phyloP scores from a whole-genome alignment of 53 echinoderm and acorn worm species.

The Holothuria scabra region DNA sequence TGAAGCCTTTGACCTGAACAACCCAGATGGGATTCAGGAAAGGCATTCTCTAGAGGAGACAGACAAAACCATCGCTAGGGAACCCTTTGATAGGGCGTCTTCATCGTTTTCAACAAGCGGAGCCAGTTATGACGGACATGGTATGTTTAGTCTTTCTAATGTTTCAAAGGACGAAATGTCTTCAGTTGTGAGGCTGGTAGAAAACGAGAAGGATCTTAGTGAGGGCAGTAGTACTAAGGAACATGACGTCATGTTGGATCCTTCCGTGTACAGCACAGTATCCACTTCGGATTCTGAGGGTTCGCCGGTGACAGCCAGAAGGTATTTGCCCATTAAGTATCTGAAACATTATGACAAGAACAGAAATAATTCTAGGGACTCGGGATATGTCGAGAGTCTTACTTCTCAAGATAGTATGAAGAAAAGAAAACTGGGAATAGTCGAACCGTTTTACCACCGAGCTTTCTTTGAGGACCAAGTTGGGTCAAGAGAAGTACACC shows the following conservation, averaged over 20 bases:
- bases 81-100: too few relatives aligned
- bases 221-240: conserved; percentile 29
- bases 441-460: conserved; percentile 16
- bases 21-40: conserved; percentile 8
- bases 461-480: conserved; percentile 7
- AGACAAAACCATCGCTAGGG: neutral
- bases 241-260: conserved; percentile 7
- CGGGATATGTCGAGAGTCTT: conserved; percentile 33
- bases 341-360: conserved; percentile 17
- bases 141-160: neutral
- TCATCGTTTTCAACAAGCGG: too few relatives aligned
- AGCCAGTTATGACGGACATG: neutral
- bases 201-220: conserved; percentile 14
- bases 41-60: neutral
- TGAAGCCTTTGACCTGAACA: conserved; percentile 19
- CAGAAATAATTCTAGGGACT: conserved; percentile 38
- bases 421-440: conserved; percentile 46
- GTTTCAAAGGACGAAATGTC: neutral
- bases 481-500: neutral
- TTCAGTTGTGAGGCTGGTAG: neutral
- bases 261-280: neutral
- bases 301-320: neutral
- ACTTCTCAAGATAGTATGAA: conserved; percentile 41
- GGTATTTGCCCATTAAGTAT: neutral
- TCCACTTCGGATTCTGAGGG: conserved; percentile 9